These are phyloP conservation scores for Cuculus canorus DNA, from an alignment of 2,797 vertebrate genomes.

Conservation along the genomic window DNA sequence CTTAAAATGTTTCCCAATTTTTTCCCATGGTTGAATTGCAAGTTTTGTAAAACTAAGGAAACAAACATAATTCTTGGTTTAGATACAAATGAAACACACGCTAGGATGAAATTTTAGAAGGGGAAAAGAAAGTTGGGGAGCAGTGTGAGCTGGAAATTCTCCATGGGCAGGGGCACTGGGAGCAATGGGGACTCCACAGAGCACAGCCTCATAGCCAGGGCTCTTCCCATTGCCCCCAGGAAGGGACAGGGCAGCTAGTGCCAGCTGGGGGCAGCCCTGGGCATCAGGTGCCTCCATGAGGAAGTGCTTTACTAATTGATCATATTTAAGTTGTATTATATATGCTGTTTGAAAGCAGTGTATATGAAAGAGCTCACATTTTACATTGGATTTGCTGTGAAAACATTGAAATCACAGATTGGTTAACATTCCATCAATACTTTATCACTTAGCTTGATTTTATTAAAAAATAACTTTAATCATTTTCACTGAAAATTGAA, in stretches of 20 bases:
- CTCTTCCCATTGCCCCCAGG: neutral
- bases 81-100: neutral
- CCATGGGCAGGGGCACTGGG: fast-evolving
- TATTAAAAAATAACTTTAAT: neutral
- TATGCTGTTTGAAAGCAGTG: neutral
- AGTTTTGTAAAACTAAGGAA: neutral
- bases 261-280: neutral
- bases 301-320: neutral
- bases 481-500: neutral
- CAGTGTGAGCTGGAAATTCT: neutral
- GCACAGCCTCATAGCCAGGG: neutral
- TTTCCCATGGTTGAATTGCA: neutral
- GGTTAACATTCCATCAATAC: neutral
- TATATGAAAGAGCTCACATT: neutral
- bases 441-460: neutral
- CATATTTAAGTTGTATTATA: neutral
- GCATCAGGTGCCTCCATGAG: neutral
- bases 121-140: neutral
- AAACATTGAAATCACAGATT: neutral
- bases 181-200: neutral
- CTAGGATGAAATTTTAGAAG: neutral
- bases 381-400: neutral
- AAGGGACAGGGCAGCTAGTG: neutral
- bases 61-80: neutral
- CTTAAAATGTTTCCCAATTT: neutral